Evolutionary conservation across 30 jellyfish, hydroid and myxozoan species (phyloP), one percentile per base, ranked within the genome.

Genomic region (Cassiopea andromeda): DNA sequence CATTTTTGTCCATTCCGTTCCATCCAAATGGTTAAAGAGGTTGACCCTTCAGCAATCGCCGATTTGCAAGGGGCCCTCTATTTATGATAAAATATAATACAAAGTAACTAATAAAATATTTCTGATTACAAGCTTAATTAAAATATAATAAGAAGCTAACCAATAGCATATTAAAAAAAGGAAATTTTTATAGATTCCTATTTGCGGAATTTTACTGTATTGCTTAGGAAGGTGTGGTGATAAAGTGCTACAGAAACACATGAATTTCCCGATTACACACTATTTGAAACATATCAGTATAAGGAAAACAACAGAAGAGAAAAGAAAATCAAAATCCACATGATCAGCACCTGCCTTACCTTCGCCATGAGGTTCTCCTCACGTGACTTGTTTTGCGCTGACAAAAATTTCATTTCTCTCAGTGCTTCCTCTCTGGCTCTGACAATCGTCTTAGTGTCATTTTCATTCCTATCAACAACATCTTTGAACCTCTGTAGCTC

Each of bases 361-460:
- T 87, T 61, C 7, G 61, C 16, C 1, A 69, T 68, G 73, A 75
- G 57, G n/a, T 78, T 78, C 16, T 78, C 94, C 50, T 64, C 81
- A 12, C 49, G 8, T 1, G 90, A 78, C n/a, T 78, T 80, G 27
- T 27, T 78, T 14, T 78, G 90, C 69, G 66, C 3, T 12, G 82
- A 27, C 68, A 87, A 59, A 27, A 48, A 77, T 57, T 87, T 81
- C 18, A 49, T 69, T 69, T 87, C 94, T 48, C 57, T 38, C 27
- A 77, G 57, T 1, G 90, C 80, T 38, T 78, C 85, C 4, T 78
- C 94, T 78, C 90, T 77, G 60, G 90, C 27, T 18, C 44, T 78
- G 2, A 47, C 81, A 46, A 80, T 12, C 38, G 18, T 15, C 60
- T 77, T 78, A 13, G 78, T n/a, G 27, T 78, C 73, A 1, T 44